Evolutionary conservation across 2,113 vertebrate genomes (phyloP).

Genomic region (Oncorhynchus nerka): DNA sequence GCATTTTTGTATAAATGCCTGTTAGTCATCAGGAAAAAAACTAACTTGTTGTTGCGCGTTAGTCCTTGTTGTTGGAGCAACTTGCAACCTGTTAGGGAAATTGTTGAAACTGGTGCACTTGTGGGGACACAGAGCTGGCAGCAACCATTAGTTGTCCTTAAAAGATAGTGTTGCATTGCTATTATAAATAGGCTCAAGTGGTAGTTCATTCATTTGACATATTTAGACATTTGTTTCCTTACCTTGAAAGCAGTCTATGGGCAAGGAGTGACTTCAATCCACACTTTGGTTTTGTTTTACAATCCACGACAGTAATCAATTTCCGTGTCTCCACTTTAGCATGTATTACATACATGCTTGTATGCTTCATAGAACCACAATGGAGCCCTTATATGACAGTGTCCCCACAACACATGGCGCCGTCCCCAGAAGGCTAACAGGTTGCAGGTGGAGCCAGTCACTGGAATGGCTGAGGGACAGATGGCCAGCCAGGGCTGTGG

Average conservation of each 20-base stretch:
- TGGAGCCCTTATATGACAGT: neutral
- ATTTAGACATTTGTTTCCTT: too few species aligned
- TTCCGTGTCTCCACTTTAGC: too few species aligned
- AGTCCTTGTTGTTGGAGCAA: conserved; percentile 16
- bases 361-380: conserved; percentile 8
- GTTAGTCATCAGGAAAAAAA: neutral
- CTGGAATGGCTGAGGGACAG: conserved; percentile 62
- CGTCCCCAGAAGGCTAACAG: conserved; percentile 58
- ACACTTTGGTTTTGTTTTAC: too few species aligned
- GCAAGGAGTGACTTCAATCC: too few species aligned
- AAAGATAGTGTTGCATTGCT: neutral
- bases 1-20: conserved; percentile 25
- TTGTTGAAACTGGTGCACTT: neutral
- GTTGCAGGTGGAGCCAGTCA: conserved; percentile 66
- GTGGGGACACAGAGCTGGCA: neutral
- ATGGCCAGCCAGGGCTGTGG: conserved; percentile 61
- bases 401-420: too few species aligned
- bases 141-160: neutral
- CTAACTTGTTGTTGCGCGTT: neutral
- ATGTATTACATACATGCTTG: too few species aligned
- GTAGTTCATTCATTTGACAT: too few species aligned
- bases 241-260: too few species aligned
- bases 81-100: conserved; percentile 50
- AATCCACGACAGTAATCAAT: too few species aligned
- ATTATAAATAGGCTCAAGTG: too few species aligned